phyloP scores from a whole-genome alignment of 2,797 vertebrate genomes.

The Threskiornis aethiopicus region DNA sequence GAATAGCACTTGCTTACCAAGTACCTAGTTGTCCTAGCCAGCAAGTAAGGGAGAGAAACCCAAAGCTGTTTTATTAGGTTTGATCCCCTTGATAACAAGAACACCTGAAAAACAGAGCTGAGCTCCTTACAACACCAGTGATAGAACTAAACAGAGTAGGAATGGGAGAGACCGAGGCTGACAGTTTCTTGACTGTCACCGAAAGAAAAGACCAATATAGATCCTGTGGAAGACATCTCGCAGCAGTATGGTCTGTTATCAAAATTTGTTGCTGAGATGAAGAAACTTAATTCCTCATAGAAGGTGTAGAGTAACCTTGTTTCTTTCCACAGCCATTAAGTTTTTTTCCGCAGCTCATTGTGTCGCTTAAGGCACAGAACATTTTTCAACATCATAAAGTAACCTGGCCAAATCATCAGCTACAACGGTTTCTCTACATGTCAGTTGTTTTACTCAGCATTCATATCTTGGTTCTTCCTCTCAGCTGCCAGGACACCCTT shows the following conservation, averaged over 20 bases:
- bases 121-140: accelerated
- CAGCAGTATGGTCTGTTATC: not conserved
- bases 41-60: not conserved
- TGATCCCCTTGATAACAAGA: not conserved
- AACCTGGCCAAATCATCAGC: not conserved
- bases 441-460: not conserved
- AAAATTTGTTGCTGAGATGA: not conserved
- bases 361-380: not conserved
- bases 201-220: not conserved
- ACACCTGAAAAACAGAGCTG: not conserved
- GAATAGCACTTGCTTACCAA: not conserved
- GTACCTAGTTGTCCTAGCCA: not conserved
- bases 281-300: not conserved
- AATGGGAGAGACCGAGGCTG: not conserved
- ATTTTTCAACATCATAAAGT: not conserved
- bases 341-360: not conserved
- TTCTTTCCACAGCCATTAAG: not conserved
- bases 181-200: not conserved
- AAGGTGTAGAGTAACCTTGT: not conserved
- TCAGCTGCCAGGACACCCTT: not conserved
- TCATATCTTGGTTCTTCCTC: not conserved
- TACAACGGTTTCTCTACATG: not conserved
- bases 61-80: not conserved
- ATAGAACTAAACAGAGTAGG: not conserved
- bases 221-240: accelerated